Evolutionary conservation across 2,797 vertebrate species (phyloP).

Genomic region (Enteromius radiatus): DNA sequence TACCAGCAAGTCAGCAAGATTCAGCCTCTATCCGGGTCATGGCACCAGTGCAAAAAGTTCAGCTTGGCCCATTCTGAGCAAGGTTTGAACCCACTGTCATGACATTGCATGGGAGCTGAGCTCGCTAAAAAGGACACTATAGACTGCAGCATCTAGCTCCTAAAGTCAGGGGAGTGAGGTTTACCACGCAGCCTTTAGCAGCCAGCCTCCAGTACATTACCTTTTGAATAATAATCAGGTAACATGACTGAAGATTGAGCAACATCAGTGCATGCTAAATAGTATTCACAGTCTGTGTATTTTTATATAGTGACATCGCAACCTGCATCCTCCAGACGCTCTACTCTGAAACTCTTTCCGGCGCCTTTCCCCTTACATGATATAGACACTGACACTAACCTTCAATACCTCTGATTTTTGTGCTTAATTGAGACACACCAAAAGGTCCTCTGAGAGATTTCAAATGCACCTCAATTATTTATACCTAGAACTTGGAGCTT

Average conservation of each 20-base stretch:
- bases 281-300: background rate
- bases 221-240: background rate
- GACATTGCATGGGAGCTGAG: background rate
- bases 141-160: background rate
- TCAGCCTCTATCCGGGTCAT: background rate
- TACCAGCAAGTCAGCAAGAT: background rate
- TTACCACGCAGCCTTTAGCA: background rate
- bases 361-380: background rate
- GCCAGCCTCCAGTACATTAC: background rate
- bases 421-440: slow-evolving; percentile 60
- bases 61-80: too few species aligned
- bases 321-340: background rate
- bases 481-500: slow-evolving; percentile 56
- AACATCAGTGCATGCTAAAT: slow-evolving; percentile 1
- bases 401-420: slow-evolving; percentile 44
- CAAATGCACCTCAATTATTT: slow-evolving; percentile 68
- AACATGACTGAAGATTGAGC: background rate
- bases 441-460: slow-evolving; percentile 62
- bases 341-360: background rate
- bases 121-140: background rate
- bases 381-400: slow-evolving; percentile 50
- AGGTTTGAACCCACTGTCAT: too few species aligned
- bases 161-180: background rate
- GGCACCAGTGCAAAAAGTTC: background rate
- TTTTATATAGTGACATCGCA: slow-evolving; percentile 2